A percentile compares a stretch with the other conserved stretches of the same genome.
phyloP scores from a whole-genome alignment of 2,888 invertebrate genomes.

The Merodon equestris region DNA sequence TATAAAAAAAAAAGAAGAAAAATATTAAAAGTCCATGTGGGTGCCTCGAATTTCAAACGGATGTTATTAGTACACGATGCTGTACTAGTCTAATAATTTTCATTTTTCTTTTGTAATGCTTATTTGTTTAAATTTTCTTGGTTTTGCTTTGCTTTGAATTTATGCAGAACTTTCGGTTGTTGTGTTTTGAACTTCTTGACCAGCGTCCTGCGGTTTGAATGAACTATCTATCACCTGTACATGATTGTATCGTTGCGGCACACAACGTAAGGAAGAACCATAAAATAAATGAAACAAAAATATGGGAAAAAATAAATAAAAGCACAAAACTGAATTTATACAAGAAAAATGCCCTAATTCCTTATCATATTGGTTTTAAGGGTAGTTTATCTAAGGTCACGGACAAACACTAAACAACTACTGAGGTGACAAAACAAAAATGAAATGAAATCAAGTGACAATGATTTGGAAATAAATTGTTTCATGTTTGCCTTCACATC shows the following conservation, averaged over 20 bases:
- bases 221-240: slow-evolving; percentile 7
- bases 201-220: slow-evolving; percentile 73
- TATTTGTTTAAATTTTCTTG: slow-evolving; percentile 56
- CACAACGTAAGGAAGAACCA: slow-evolving; percentile 35
- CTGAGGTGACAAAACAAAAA: no score
- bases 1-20: slow-evolving; percentile 10
- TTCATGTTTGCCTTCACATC: neutral
- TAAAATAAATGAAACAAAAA: slow-evolving; percentile 47
- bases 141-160: slow-evolving; percentile 43
- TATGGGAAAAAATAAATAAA: slow-evolving; percentile 5
- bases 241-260: slow-evolving; percentile 56
- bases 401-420: no score
- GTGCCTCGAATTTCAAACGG: slow-evolving; percentile 46
- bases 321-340: neutral
- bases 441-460: no score
- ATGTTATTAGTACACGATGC: slow-evolving; percentile 38
- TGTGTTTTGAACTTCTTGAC: slow-evolving; percentile 79
- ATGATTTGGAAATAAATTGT: no score
- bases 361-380: no score
- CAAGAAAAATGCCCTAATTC: no score
- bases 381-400: no score
- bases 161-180: slow-evolving; percentile 79
- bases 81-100: slow-evolving; percentile 57
- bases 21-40: slow-evolving; percentile 41
- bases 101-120: slow-evolving; percentile 54